These are phyloP conservation scores for Cryptus armator DNA, from an alignment of 2,888 invertebrate species.

Conservation along the genomic window DNA sequence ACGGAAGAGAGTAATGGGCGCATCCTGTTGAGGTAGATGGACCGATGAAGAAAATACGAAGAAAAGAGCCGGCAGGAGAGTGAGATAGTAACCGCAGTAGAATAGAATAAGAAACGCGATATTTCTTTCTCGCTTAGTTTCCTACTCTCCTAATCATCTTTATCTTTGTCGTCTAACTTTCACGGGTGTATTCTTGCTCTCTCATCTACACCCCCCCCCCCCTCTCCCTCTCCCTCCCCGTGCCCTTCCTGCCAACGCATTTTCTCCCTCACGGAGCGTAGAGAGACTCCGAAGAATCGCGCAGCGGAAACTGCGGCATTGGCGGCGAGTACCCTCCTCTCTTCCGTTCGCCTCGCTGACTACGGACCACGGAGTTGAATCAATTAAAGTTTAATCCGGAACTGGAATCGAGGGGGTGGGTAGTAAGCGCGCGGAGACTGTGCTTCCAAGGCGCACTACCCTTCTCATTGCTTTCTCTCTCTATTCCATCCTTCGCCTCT, in stretches of 20 bases:
- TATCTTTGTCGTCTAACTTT: slow-evolving; percentile 39
- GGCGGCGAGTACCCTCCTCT: slow-evolving; percentile 78
- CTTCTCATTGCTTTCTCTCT: slow-evolving; percentile 67
- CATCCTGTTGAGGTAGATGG: slow-evolving; percentile 76
- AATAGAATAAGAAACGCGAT: slow-evolving; percentile 26
- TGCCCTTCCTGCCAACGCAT: slow-evolving; percentile 14
- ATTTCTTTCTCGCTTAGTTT: slow-evolving; percentile 24
- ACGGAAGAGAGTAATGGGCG: slow-evolving; percentile 79
- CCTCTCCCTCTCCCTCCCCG: background rate
- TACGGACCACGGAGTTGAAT: slow-evolving; percentile 85
- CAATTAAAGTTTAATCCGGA: slow-evolving; percentile 88
- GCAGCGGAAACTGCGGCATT: slow-evolving; percentile 65
- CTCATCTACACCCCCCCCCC: background rate
- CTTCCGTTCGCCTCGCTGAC: slow-evolving; percentile 80
- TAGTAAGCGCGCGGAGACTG: slow-evolving; percentile 12
- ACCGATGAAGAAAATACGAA: slow-evolving; percentile 70
- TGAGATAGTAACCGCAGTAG: slow-evolving; percentile 1
- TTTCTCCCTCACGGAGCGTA: slow-evolving; percentile 36
- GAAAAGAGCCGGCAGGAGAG: slow-evolving; percentile 50
- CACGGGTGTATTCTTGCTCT: background rate
- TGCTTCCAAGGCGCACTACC: slow-evolving; percentile 30
- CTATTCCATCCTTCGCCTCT: slow-evolving; percentile 73
- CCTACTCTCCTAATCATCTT: slow-evolving; percentile 39
- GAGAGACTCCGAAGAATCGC: slow-evolving; percentile 69
- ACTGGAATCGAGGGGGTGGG: slow-evolving; percentile 80